Conservation (phyloP, 2,797 vertebrate genomes). For the Poeciliopsis turneri region DNA sequence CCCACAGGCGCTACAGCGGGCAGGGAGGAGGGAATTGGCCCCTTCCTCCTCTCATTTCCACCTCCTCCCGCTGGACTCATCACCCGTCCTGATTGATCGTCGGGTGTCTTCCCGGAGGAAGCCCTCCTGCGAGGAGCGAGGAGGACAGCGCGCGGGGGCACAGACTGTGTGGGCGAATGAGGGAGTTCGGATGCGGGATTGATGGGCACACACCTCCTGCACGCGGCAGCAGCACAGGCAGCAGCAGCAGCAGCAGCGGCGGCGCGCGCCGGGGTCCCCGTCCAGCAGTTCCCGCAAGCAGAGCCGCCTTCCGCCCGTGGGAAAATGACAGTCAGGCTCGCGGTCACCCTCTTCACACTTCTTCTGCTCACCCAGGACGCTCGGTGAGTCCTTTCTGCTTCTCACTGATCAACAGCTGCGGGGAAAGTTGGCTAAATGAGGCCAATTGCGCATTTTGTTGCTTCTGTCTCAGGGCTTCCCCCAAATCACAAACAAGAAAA, state of each 20-base stretch:
- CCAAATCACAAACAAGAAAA: constrained; percentile 2
- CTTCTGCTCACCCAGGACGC: constrained; percentile 73
- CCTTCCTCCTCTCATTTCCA: constrained; percentile 1
- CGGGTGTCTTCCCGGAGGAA: constrained; percentile 56
- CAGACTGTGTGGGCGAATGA: constrained; percentile 72
- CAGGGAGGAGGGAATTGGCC: constrained; percentile 46
- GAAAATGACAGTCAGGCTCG: constrained; percentile 85
- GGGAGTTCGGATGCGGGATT: constrained; percentile 70
- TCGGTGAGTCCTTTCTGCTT: constrained; percentile 68
- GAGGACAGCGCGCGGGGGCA: constrained; percentile 49
- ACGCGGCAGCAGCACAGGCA: constrained; percentile 32
- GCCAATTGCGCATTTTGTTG: constrained; percentile 8
- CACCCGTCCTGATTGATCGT: constrained; percentile 59
- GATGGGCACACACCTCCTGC: constrained; percentile 60
- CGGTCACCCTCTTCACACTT: constrained; percentile 78
- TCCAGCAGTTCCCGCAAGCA: constrained; percentile 39
- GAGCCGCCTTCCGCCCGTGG: constrained; percentile 41
- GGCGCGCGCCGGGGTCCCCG: constrained; percentile 34
- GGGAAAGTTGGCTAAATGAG: constrained; percentile 30
- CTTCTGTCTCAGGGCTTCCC: constrained; percentile 47
- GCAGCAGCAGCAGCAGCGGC: constrained; percentile 33
- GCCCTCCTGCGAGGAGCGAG: constrained; percentile 32
- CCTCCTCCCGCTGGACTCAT: constrained; percentile 36
- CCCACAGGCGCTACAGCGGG: constrained; percentile 37
- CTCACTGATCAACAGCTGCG: constrained; percentile 38